Evolutionary conservation across 2,797 vertebrate genomes (phyloP).

Genomic region (Parotocinclus haroldoi): DNA sequence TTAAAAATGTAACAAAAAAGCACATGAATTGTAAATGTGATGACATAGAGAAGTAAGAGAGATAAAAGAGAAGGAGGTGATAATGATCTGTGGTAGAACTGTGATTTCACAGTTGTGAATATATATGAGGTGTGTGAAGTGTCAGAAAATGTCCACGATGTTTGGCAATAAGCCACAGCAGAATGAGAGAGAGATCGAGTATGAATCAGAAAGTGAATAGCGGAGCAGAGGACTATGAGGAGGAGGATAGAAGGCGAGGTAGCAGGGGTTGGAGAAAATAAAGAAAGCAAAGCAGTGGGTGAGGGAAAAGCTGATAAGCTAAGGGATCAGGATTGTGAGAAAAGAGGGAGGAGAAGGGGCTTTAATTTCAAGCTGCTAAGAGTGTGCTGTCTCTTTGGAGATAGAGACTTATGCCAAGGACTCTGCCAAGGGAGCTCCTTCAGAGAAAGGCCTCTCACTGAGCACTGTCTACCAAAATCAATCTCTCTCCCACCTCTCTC

Average conservation of each 20-base stretch:
- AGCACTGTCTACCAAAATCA: slow-evolving; percentile 26
- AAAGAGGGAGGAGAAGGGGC: slow-evolving; percentile 34
- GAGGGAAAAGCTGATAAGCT: slow-evolving; percentile 34
- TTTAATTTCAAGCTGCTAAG: slow-evolving; percentile 44
- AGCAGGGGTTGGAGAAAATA: background rate
- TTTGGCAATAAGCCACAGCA: background rate
- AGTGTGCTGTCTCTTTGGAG: slow-evolving; percentile 40
- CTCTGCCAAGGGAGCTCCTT: slow-evolving; percentile 28
- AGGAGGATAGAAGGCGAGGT: background rate
- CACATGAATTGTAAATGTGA: slow-evolving; percentile 10
- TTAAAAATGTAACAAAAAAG: slow-evolving; percentile 5
- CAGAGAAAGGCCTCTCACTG: slow-evolving; percentile 26
- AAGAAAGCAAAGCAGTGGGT: slow-evolving; percentile 25
- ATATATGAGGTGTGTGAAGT: background rate
- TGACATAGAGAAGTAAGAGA: background rate
- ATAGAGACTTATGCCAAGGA: slow-evolving; percentile 31
- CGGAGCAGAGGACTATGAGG: background rate
- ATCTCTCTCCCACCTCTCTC: slow-evolving; percentile 5
- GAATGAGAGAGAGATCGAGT: background rate
- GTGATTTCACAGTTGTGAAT: slow-evolving; percentile 9
- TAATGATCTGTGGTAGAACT: slow-evolving; percentile 27
- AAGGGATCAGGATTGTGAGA: slow-evolving; percentile 40
- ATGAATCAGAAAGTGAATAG: slow-evolving; percentile 7
- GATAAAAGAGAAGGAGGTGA: slow-evolving; percentile 1
- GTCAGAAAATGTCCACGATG: slow-evolving; percentile 14